These are phyloP conservation scores for Zeus faber DNA, from an alignment of 2,113 vertebrate genomes.

Conservation along the genomic window DNA sequence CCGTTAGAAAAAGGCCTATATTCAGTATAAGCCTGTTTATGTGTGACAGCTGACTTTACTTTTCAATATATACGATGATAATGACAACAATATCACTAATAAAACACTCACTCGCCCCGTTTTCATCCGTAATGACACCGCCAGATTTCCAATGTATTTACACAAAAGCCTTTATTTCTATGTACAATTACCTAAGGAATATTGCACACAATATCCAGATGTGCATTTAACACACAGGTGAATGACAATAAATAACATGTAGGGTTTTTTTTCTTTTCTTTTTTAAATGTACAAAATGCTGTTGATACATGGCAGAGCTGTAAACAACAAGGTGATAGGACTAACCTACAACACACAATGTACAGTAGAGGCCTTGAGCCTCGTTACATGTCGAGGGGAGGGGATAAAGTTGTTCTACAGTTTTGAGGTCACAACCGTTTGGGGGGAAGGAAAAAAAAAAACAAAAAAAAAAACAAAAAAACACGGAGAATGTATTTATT, in stretches of 20 bases:
- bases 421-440: conserved; percentile 57
- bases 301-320: conserved; percentile 42
- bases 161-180: conserved; percentile 74
- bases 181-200: conserved; percentile 71
- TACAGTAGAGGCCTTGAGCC: conserved; percentile 36
- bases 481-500: conserved; percentile 59
- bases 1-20: no score
- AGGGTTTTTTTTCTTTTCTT: conserved; percentile 38
- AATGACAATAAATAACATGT: conserved; percentile 71
- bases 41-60: no score
- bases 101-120: no score
- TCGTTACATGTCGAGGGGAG: conserved; percentile 15
- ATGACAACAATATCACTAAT: not conserved
- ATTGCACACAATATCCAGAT: conserved; percentile 70
- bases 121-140: no score
- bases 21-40: no score
- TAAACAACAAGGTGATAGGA: conserved; percentile 44
- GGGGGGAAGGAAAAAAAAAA: no score
- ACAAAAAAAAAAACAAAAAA: conserved; percentile 36
- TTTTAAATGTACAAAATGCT: conserved; percentile 53
- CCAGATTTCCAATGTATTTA: conserved; percentile 44
- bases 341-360: conserved; percentile 44
- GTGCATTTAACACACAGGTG: conserved; percentile 63
- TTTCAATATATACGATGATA: no score
- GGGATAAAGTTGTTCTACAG: conserved; percentile 29